Percentiles rank a stretch among this genome's conserved stretches.
phyloP scores from a whole-genome alignment of 2,113 vertebrate species.

The Eublepharis macularius region DNA sequence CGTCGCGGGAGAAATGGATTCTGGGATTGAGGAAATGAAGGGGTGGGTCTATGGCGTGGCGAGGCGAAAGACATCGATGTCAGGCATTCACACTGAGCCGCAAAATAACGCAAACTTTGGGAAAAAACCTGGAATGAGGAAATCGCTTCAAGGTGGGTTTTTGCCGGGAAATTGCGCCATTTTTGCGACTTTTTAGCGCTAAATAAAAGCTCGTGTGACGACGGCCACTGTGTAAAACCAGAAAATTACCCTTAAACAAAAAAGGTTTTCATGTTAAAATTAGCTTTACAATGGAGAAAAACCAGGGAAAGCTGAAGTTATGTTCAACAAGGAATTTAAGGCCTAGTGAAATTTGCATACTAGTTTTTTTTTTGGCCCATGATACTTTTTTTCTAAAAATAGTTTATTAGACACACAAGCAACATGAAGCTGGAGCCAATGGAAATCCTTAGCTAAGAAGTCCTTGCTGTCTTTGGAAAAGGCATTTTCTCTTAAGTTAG shows the following conservation, averaged over 20 bases:
- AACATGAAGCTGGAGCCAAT: background rate
- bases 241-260: background rate
- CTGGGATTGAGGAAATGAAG: too few relatives aligned
- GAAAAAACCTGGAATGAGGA: too few relatives aligned
- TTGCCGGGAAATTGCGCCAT: too few relatives aligned
- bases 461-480: background rate
- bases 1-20: too few relatives aligned
- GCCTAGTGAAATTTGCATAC: conserved; percentile 26
- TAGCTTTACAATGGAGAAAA: background rate
- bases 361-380: conserved; percentile 27
- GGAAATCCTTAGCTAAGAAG: conserved; percentile 10
- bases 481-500: conserved; percentile 27
- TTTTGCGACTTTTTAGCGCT: too few relatives aligned
- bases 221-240: too few relatives aligned
- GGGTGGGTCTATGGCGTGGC: too few relatives aligned
- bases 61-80: too few relatives aligned
- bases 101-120: too few relatives aligned
- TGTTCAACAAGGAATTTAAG: conserved; percentile 33
- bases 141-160: too few relatives aligned
- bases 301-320: background rate
- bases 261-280: background rate
- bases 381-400: conserved; percentile 13
- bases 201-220: too few relatives aligned
- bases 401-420: background rate
- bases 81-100: too few relatives aligned